Percentiles rank a stretch among this genome's conserved stretches.
Evolutionary conservation across 2,888 invertebrate genomes (phyloP).

Genomic region (Drosophila robusta): DNA sequence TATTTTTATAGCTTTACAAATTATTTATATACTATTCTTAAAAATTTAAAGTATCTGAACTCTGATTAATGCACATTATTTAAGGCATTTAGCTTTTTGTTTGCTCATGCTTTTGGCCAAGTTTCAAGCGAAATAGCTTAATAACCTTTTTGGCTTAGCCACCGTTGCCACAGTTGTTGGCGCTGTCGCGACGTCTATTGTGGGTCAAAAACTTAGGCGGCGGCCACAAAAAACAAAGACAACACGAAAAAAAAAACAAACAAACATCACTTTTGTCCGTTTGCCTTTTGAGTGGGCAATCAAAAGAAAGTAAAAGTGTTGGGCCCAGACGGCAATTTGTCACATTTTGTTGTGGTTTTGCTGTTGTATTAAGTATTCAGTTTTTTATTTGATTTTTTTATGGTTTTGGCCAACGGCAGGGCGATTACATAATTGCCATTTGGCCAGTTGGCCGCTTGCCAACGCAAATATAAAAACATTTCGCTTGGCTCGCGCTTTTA

Average conservation of each 20-base stretch:
- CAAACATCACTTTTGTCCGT: constrained; percentile 52
- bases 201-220: constrained; percentile 39
- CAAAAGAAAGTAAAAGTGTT: constrained; percentile 78
- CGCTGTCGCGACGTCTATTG: constrained; percentile 25
- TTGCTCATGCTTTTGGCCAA: constrained; percentile 28
- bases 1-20: neutral
- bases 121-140: constrained; percentile 46
- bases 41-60: neutral
- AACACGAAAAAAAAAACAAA: constrained; percentile 14
- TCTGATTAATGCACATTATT: neutral
- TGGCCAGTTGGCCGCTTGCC: constrained; percentile 51
- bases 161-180: constrained; percentile 9
- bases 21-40: neutral
- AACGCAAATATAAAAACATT: constrained; percentile 58
- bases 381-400: constrained; percentile 51
- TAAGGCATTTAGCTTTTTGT: neutral
- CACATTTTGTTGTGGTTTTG: constrained; percentile 47
- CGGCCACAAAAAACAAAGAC: constrained; percentile 3
- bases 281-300: constrained; percentile 48
- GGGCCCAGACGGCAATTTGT: constrained; percentile 39
- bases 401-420: constrained; percentile 37
- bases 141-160: constrained; percentile 64
- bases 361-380: constrained; percentile 31
- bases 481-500: constrained; percentile 44
- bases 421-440: constrained; percentile 70